Percentiles rank a stretch among this genome's conserved stretches.
Evolutionary conservation across 2,797 vertebrate species (phyloP).

Genomic region (Neoniphon sammara): DNA sequence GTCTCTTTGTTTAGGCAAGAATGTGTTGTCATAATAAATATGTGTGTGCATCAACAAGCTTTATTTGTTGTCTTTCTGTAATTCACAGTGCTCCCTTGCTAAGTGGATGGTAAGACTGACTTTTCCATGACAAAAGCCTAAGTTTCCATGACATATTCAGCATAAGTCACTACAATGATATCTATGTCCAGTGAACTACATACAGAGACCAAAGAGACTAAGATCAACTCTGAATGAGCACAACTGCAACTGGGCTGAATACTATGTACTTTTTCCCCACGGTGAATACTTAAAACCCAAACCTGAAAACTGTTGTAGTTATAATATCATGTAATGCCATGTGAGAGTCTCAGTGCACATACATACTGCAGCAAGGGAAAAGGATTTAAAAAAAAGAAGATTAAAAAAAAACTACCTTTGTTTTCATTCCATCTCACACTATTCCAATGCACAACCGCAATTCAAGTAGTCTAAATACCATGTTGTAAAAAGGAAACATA

Average conservation of each 20-base stretch:
- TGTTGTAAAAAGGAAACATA: no score
- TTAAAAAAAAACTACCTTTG: no score
- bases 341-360: no score
- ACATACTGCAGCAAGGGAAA: no score
- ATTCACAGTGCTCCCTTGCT: no score
- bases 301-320: not conserved
- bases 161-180: not conserved
- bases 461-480: no score
- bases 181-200: not conserved
- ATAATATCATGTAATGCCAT: no score
- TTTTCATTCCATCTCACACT: not conserved
- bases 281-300: conserved; percentile 3
- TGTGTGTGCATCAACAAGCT: not conserved
- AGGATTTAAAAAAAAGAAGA: no score
- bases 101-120: no score
- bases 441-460: not conserved
- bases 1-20: not conserved
- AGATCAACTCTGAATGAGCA: no score
- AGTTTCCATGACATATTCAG: not conserved
- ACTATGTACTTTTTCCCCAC: not conserved
- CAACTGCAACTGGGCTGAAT: not conserved
- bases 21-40: not conserved
- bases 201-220: not conserved
- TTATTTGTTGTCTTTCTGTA: not conserved
- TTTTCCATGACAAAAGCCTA: not conserved